Conservation (phyloP, 35 echinoderm and acorn worm genomes). For the Anneissia japonica region DNA sequence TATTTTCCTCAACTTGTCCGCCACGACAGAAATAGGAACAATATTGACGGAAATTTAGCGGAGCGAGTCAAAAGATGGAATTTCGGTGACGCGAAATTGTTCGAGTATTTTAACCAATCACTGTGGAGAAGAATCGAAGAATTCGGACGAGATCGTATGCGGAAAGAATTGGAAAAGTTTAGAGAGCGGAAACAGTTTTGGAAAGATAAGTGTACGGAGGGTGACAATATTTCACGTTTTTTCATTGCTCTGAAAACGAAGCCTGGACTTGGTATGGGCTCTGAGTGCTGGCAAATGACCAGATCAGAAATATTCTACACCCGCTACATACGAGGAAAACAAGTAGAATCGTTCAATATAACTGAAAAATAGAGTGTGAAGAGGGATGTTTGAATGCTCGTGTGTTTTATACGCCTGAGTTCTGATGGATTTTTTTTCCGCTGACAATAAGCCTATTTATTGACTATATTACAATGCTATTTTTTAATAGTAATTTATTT, state of each 20-base stretch:
- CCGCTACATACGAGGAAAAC: background rate
- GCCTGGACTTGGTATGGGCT: too few relatives aligned
- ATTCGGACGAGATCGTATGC: slow-evolving; percentile 32
- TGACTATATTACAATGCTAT: too few relatives aligned
- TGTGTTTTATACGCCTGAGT: too few relatives aligned
- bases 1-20: slow-evolving; percentile 10
- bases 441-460: too few relatives aligned
- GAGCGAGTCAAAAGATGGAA: slow-evolving; percentile 25
- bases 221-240: too few relatives aligned
- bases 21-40: background rate
- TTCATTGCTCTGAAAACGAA: background rate
- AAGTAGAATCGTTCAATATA: background rate
- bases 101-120: slow-evolving; percentile 48
- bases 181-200: background rate
- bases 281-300: background rate
- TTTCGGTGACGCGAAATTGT: slow-evolving; percentile 30
- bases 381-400: too few relatives aligned
- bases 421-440: too few relatives aligned
- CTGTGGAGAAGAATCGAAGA: slow-evolving; percentile 24
- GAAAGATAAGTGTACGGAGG: background rate
- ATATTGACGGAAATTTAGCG: background rate
- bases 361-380: too few relatives aligned
- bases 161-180: slow-evolving; percentile 9
- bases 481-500: too few relatives aligned
- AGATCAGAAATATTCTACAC: background rate